Conservation (phyloP, 2,797 vertebrate species). For the Bradypus variegatus region DNA sequence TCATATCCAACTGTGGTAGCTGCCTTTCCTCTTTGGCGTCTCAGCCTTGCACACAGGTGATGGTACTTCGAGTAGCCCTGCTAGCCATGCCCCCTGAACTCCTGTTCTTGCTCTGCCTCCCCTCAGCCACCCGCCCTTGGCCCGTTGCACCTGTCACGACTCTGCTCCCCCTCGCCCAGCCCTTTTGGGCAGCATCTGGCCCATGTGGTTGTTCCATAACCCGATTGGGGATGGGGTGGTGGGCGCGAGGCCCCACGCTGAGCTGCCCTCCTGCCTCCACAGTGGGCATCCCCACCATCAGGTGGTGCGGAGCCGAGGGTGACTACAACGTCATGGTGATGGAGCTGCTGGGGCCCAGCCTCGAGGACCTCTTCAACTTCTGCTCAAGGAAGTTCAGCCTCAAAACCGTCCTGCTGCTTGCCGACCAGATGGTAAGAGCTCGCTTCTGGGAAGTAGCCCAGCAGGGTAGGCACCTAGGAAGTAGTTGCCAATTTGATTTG, state of each 20-base stretch:
- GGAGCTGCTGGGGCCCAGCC: constrained; percentile 93
- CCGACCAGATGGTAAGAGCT: constrained; percentile 85
- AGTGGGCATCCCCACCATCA: constrained; percentile 96
- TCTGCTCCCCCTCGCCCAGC: too few species aligned
- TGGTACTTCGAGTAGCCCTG: too few species aligned
- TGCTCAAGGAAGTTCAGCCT: constrained; percentile 93
- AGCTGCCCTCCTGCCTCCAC: constrained; percentile 45
- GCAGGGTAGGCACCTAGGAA: not conserved
- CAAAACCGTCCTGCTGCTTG: constrained; percentile 89
- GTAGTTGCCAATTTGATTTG: not conserved
- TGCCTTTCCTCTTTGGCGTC: not conserved
- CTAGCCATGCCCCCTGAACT: too few species aligned
- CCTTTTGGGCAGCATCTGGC: not conserved
- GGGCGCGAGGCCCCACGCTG: not conserved
- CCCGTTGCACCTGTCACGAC: too few species aligned
- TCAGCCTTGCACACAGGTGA: not conserved
- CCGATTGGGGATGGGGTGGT: not conserved
- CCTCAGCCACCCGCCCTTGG: too few species aligned
- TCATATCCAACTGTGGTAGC: too few species aligned
- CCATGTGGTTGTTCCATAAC: too few species aligned
- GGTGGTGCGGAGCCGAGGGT: constrained; percentile 98
- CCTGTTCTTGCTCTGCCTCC: too few species aligned
- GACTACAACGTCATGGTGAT: constrained; percentile 99
- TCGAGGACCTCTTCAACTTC: constrained; percentile 98
- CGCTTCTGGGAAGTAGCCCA: not conserved